phyloP scores from a whole-genome alignment of 2,888 invertebrate species.

The Melikaiella ostensackeni region DNA sequence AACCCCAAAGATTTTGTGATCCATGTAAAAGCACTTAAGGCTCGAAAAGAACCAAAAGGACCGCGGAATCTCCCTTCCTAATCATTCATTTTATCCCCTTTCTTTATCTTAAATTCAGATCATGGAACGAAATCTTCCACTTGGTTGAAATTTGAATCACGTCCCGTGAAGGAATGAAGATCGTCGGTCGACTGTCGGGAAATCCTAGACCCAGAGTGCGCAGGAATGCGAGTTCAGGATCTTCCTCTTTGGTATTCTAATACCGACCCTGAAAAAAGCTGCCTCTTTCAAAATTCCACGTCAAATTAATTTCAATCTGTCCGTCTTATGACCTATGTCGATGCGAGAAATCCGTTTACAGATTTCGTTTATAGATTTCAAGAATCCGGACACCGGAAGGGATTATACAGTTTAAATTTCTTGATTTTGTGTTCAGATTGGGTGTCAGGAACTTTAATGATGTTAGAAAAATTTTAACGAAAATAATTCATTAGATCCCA shows the following conservation, averaged over 20 bases:
- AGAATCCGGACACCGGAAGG: background rate
- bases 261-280: slow-evolving; percentile 12
- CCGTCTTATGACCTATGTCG: background rate
- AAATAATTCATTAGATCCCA: background rate
- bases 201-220: slow-evolving; percentile 15
- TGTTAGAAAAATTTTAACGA: background rate
- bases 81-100: slow-evolving; percentile 35
- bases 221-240: slow-evolving; percentile 21
- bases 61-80: slow-evolving; percentile 1
- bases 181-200: background rate
- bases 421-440: background rate
- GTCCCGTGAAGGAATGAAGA: slow-evolving; percentile 14
- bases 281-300: slow-evolving; percentile 16
- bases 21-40: slow-evolving; percentile 22
- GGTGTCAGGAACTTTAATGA: background rate
- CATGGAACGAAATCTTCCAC: slow-evolving; percentile 15
- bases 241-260: slow-evolving; percentile 36
- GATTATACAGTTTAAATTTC: background rate
- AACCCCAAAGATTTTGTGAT: slow-evolving; percentile 10
- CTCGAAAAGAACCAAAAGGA: slow-evolving; percentile 21
- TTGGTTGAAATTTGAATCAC: slow-evolving; percentile 36
- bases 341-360: slow-evolving; percentile 13
- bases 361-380: background rate
- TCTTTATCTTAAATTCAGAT: slow-evolving; percentile 26
- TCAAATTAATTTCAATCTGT: slow-evolving; percentile 29